Evolutionary conservation across 2,888 invertebrate species (phyloP).

Genomic region (Amorpha juglandis): DNA sequence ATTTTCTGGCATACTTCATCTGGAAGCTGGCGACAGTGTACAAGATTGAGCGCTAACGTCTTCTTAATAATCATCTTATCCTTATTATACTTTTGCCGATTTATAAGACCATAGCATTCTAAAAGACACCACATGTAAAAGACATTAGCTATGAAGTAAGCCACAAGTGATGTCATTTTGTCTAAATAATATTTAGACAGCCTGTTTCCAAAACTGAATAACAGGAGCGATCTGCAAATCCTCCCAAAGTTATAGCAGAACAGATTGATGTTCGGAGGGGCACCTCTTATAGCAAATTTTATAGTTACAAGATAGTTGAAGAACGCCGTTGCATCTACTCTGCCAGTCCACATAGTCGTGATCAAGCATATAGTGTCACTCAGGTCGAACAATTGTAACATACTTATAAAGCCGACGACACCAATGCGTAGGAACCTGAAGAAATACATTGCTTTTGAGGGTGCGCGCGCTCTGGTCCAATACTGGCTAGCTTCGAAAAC

Average conservation of each 20-base stretch:
- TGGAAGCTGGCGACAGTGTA: slow-evolving; percentile 39
- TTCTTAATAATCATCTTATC: slow-evolving; percentile 33
- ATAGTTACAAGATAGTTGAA: slow-evolving; percentile 25
- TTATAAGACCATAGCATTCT: slow-evolving; percentile 44
- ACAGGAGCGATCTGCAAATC: slow-evolving; percentile 45
- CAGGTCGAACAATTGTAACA: slow-evolving; percentile 42
- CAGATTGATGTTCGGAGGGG: slow-evolving; percentile 19
- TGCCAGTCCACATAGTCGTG: slow-evolving; percentile 29
- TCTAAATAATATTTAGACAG: slow-evolving; percentile 38
- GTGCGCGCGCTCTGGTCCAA: slow-evolving; percentile 35
- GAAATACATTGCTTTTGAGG: slow-evolving; percentile 32
- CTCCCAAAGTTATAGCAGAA: slow-evolving; percentile 41
- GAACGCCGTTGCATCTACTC: slow-evolving; percentile 30
- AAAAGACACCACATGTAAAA: slow-evolving; percentile 49
- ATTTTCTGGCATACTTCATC: slow-evolving; percentile 42
- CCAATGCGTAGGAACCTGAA: slow-evolving; percentile 44
- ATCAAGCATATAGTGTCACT: slow-evolving; percentile 39
- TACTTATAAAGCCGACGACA: slow-evolving; percentile 40
- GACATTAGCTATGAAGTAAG: slow-evolving; percentile 40
- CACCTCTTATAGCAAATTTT: slow-evolving; percentile 24
- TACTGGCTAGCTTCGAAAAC: slow-evolving; percentile 43
- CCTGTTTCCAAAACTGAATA: slow-evolving; percentile 43
- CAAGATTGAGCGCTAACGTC: slow-evolving; percentile 34
- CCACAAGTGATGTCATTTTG: slow-evolving; percentile 39
- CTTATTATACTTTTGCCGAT: slow-evolving; percentile 35